Evolutionary conservation across 2,113 vertebrate species (phyloP).

Genomic region (Paracanthobrama guichenoti): DNA sequence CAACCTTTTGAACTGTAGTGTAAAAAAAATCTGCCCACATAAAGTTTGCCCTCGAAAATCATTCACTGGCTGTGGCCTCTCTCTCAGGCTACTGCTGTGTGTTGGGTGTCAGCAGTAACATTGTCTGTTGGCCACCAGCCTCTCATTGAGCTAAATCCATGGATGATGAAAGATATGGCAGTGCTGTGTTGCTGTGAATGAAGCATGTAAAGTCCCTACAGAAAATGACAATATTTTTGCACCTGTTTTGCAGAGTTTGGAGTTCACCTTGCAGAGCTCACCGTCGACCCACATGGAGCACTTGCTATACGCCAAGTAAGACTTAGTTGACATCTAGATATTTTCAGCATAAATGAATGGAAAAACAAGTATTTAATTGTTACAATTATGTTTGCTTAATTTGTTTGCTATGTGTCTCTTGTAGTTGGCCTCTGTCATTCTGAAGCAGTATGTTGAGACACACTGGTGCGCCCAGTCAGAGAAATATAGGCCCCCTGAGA

Average conservation of each 20-base stretch:
- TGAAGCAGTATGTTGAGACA: conserved; percentile 98
- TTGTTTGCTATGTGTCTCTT: conserved; percentile 23
- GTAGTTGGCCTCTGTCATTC: conserved; percentile 93
- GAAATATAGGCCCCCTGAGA: conserved; percentile 95
- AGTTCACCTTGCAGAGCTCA: conserved; percentile 95
- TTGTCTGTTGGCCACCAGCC: conserved; percentile 72
- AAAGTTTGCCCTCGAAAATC: background rate
- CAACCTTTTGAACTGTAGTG: background rate
- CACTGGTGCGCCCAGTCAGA: conserved; percentile 99
- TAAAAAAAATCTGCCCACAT: background rate
- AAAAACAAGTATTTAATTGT: background rate
- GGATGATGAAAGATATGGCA: conserved; percentile 27
- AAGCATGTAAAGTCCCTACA: background rate
- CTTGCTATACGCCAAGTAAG: conserved; percentile 96
- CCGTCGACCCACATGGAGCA: conserved; percentile 92
- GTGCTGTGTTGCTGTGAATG: conserved; percentile 36
- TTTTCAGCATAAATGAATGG: background rate
- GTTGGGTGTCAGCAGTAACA: conserved; percentile 73
- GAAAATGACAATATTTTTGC: background rate
- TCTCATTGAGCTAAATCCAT: conserved; percentile 67
- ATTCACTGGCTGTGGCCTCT: conserved; percentile 58
- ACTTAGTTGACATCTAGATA: background rate
- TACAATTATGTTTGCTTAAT: background rate
- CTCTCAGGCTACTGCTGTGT: conserved; percentile 59
- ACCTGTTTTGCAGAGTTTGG: conserved; percentile 84